Conservation (phyloP, 2,113 vertebrate genomes). For the Porphyrio hochstetteri region DNA sequence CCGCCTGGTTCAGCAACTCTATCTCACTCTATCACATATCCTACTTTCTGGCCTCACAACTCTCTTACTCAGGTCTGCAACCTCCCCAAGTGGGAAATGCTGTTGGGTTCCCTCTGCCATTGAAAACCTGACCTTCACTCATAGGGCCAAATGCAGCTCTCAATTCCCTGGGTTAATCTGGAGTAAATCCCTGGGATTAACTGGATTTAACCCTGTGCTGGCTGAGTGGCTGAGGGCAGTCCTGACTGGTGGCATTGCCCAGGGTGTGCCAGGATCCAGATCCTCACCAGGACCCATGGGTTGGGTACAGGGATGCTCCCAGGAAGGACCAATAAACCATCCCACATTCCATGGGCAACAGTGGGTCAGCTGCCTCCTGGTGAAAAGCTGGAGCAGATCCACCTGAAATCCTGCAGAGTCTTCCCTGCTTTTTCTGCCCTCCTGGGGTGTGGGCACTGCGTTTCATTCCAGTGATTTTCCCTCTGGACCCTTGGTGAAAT, state of each 20-base stretch:
- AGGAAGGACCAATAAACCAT: neutral
- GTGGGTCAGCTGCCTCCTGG: accelerated
- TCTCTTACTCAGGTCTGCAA: neutral
- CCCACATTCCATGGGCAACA: accelerated
- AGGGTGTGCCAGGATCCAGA: accelerated
- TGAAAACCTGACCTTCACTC: neutral
- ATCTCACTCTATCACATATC: neutral
- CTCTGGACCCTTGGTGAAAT: neutral
- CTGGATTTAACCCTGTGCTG: neutral
- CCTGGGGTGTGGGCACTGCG: accelerated
- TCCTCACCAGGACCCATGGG: neutral
- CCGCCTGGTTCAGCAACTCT: neutral
- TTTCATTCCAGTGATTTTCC: neutral
- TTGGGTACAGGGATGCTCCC: neutral
- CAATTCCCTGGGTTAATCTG: neutral
- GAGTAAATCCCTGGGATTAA: conserved; percentile 14
- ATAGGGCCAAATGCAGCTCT: neutral
- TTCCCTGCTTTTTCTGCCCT: neutral
- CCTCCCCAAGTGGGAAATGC: accelerated
- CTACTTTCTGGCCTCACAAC: neutral
- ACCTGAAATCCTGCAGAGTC: neutral
- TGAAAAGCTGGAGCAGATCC: neutral
- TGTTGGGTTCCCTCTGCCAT: neutral
- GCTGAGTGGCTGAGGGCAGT: neutral
- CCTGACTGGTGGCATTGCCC: accelerated